Base-by-base conservation (phyloP, 2,888 invertebrate genomes). In the Cheilosia vernalis region DNA sequence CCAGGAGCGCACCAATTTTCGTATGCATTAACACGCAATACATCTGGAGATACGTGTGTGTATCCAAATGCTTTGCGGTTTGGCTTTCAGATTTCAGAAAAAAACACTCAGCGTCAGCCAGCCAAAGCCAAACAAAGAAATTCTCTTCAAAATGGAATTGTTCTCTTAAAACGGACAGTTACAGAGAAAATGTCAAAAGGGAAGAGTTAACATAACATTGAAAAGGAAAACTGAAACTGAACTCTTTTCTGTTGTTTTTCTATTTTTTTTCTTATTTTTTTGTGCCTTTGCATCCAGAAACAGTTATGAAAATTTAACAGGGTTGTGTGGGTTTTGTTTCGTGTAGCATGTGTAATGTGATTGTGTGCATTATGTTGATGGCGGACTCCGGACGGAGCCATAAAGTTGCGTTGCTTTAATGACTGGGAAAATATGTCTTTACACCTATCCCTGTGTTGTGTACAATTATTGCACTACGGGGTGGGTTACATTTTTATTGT, bases 221-320 rank as follows among this genome's bases (percentile, higher is more conserved):
- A 30, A 30, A 30, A 21, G 21, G 27, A 27, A 27, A 27, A 5
- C 27, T 30, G 30, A 30, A 30, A 30, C 9, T 56, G 24, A 4
- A 24, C n/a, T 61, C 40, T 49, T 24, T 15, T 37, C 21, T 24
- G 61, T 13, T 21, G 10, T 27, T 1, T 6, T 27, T 1, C 58
- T 47, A 13, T 27, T 7, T 30, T 33, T 15, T n/a, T 19, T n/a
- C n/a, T n/a, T n/a, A n/a, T n/a, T n/a, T n/a, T n/a, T n/a, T 42
- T 51, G 17, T 64, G 13, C 19, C 42, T 61, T 44, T 60, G 24
- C 49, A 42, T 72, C 27, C 79, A 64, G 64, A 72, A 72, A 72
- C 79, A 79, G 72, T 79, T 79, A 72, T 79, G 72, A 72, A 79
- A 79, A 66, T 72, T 79, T 58, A 66, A 79, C 66, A 66, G 66